These are phyloP conservation scores for Procavia capensis DNA, from an alignment of 2,113 vertebrate species.

Conservation along the genomic window DNA sequence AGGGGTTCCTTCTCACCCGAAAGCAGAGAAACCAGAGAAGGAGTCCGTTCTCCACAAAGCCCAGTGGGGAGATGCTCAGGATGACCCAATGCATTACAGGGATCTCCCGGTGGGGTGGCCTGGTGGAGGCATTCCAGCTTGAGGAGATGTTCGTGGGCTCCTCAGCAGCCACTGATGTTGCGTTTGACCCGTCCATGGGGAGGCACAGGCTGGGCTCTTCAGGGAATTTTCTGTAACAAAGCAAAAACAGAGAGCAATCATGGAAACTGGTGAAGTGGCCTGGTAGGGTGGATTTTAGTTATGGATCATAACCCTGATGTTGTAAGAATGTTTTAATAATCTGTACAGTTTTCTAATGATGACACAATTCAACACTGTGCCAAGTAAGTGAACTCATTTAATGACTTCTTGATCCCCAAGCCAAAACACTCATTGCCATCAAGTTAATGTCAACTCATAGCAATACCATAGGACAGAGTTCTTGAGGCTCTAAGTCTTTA, in stretches of 20 bases:
- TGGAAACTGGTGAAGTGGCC: conserved; percentile 35
- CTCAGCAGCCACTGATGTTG: conserved; percentile 73
- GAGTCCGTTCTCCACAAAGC: conserved; percentile 74
- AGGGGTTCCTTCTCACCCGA: conserved; percentile 78
- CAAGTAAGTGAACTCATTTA: background rate
- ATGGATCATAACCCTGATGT: background rate
- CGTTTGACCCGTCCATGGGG: conserved; percentile 85
- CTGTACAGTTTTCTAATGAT: background rate
- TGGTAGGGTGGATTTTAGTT: background rate
- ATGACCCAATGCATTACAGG: conserved; percentile 76
- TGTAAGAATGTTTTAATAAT: background rate
- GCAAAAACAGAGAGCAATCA: conserved; percentile 76
- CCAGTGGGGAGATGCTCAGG: conserved; percentile 61
- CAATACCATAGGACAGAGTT: no score
- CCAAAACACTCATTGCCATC: background rate
- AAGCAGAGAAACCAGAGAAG: conserved; percentile 88
- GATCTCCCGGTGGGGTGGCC: conserved; percentile 71
- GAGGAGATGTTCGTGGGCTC: conserved; percentile 79
- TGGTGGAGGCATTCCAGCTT: conserved; percentile 78
- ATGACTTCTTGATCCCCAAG: background rate
- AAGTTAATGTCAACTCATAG: no score
- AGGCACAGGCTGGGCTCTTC: conserved; percentile 71
- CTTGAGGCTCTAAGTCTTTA: background rate
- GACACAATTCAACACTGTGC: background rate
- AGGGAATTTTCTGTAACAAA: conserved; percentile 80